Evolutionary conservation across 2,888 invertebrate species (phyloP).

Genomic region (Allygus modestus): DNA sequence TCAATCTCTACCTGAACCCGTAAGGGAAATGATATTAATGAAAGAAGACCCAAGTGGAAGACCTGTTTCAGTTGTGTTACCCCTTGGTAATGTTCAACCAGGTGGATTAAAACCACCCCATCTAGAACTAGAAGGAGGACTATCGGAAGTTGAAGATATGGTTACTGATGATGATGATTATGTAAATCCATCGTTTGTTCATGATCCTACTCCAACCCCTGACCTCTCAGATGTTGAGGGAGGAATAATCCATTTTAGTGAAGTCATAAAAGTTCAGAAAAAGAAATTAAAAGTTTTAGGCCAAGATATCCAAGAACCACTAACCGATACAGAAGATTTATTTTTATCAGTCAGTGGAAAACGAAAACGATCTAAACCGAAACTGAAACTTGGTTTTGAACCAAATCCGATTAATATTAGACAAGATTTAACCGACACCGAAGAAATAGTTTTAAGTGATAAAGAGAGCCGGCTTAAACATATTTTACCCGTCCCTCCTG

Average conservation of each 20-base stretch:
- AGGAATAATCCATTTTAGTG: conserved; percentile 70
- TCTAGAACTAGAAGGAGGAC: conserved; percentile 59
- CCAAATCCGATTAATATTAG: conserved; percentile 58
- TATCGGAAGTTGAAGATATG: conserved; percentile 72
- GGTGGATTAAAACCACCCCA: conserved; percentile 64
- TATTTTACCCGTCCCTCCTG: background rate
- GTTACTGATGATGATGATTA: conserved; percentile 72
- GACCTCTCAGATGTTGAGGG: conserved; percentile 71
- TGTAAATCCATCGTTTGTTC: conserved; percentile 44
- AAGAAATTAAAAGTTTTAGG: conserved; percentile 69
- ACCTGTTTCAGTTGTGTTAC: conserved; percentile 75
- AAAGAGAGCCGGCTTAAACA: conserved; percentile 34
- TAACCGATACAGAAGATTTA: conserved; percentile 77
- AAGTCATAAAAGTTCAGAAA: conserved; percentile 69
- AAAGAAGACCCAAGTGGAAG: conserved; percentile 74
- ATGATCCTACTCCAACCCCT: conserved; percentile 66
- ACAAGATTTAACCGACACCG: conserved; percentile 63
- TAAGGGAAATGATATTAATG: conserved; percentile 75
- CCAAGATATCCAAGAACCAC: conserved; percentile 71
- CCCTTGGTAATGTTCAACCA: conserved; percentile 73
- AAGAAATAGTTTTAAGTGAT: conserved; percentile 65
- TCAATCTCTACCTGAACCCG: conserved; percentile 74
- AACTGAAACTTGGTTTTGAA: conserved; percentile 70
- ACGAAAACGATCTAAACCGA: conserved; percentile 69
- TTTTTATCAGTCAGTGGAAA: conserved; percentile 72